Evolutionary conservation across 2,797 vertebrate species (phyloP).

Genomic region (Cuniculus paca): DNA sequence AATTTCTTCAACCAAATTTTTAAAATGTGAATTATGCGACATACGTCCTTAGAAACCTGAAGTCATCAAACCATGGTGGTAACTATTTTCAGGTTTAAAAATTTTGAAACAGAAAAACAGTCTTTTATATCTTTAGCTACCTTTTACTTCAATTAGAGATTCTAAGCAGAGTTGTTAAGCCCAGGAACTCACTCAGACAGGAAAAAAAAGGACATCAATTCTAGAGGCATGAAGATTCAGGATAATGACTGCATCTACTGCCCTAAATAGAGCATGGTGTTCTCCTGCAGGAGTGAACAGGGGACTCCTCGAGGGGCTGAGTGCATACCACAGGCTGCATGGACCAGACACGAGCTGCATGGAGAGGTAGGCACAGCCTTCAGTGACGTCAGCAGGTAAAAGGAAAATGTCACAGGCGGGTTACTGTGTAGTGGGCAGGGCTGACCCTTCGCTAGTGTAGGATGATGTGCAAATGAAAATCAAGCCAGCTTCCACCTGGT

Average conservation of each 20-base stretch:
- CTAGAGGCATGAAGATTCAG: background rate
- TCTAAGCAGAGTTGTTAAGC: background rate
- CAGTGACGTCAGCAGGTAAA: background rate
- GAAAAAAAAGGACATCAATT: constrained; percentile 17
- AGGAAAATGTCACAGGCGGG: background rate
- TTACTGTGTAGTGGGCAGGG: background rate
- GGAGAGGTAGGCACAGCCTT: background rate
- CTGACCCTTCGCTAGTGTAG: background rate
- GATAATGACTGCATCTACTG: background rate
- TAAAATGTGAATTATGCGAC: constrained; percentile 14
- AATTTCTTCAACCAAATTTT: constrained; percentile 65
- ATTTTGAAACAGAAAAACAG: constrained; percentile 2
- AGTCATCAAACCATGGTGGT: background rate
- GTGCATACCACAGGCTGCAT: background rate
- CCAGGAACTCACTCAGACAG: background rate
- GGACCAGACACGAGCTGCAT: background rate
- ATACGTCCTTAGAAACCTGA: background rate
- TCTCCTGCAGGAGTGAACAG: background rate
- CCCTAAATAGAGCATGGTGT: accelerated
- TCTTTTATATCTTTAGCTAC: background rate
- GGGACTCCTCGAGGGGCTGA: background rate
- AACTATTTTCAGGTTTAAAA: background rate
- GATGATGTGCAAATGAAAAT: background rate
- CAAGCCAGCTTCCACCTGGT: background rate
- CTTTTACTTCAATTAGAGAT: background rate